A percentile compares a stretch with the other conserved stretches of the same genome.
These are phyloP conservation scores for Theristicus caerulescens DNA, from an alignment of 2,113 vertebrate species.

Conservation along the genomic window DNA sequence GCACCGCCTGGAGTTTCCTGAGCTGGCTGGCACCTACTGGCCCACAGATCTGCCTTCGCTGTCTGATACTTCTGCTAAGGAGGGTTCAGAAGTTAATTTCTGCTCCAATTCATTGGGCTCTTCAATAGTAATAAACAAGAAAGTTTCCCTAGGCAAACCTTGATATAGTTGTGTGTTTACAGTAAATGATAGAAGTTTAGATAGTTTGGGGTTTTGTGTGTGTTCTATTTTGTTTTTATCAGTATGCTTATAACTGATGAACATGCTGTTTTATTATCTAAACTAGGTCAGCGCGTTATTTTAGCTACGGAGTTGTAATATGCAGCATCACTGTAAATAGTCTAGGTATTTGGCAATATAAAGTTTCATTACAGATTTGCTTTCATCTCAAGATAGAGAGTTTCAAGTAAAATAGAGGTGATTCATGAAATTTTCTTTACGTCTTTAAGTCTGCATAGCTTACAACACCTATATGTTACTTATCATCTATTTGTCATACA, in stretches of 20 bases:
- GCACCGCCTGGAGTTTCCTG: neutral
- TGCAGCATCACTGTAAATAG: neutral
- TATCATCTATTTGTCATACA: neutral
- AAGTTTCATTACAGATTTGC: neutral
- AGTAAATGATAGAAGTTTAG: neutral
- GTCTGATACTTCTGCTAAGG: neutral
- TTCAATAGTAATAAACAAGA: neutral
- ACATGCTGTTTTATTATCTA: neutral
- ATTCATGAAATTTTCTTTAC: neutral
- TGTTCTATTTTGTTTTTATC: neutral
- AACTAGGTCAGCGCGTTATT: slow-evolving; percentile 49
- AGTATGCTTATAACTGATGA: neutral
- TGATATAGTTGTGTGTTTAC: neutral
- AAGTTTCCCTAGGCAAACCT: neutral
- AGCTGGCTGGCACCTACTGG: neutral
- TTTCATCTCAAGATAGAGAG: neutral
- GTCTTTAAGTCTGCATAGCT: neutral
- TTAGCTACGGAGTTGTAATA: neutral
- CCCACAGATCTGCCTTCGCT: neutral
- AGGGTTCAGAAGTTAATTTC: neutral
- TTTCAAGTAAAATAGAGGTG: neutral
- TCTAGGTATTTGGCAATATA: neutral
- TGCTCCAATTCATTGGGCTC: neutral
- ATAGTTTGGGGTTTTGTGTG: neutral
- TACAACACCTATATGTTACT: neutral